Percentiles rank a stretch among this genome's conserved stretches.
These are phyloP conservation scores for Hormaphis cornu DNA, from an alignment of 1,140 invertebrate species.

Conservation along the genomic window DNA sequence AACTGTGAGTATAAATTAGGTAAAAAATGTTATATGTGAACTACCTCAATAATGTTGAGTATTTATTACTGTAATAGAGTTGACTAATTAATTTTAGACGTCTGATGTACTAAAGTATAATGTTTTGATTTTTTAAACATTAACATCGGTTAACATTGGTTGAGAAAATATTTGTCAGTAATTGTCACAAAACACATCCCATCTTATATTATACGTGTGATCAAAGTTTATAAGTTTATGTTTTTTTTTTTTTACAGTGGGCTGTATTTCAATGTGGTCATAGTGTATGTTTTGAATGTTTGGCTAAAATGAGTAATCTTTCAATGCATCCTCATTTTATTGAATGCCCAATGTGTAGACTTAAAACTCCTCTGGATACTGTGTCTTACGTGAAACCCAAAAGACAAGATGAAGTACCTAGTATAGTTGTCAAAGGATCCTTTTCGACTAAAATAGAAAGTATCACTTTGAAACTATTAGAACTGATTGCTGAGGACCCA, in stretches of 20 bases:
- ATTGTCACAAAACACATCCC: too few relatives aligned
- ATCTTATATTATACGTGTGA: neutral
- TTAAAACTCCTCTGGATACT: slow-evolving; percentile 46
- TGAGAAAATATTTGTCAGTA: too few relatives aligned
- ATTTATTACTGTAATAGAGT: too few relatives aligned
- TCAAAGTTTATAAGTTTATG: neutral
- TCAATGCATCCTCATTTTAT: slow-evolving; percentile 33
- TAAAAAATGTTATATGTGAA: too few relatives aligned
- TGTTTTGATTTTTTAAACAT: too few relatives aligned
- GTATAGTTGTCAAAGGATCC: slow-evolving; percentile 45
- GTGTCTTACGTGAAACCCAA: slow-evolving; percentile 52
- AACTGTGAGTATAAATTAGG: neutral
- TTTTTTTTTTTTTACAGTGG: slow-evolving; percentile 46
- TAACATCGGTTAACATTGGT: too few relatives aligned
- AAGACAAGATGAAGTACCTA: slow-evolving; percentile 36
- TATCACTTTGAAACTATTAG: slow-evolving; percentile 52
- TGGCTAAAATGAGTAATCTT: slow-evolving; percentile 42
- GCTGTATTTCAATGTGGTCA: slow-evolving; percentile 60
- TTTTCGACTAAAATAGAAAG: slow-evolving; percentile 64
- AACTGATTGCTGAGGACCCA: slow-evolving; percentile 49
- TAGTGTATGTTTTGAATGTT: slow-evolving; percentile 56
- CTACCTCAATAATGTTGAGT: too few relatives aligned
- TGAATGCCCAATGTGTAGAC: slow-evolving; percentile 59
- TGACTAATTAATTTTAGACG: too few relatives aligned
- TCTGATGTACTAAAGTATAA: too few relatives aligned